phyloP scores from a whole-genome alignment of 2,113 vertebrate genomes.

The Lethenteron camtschaticum region DNA sequence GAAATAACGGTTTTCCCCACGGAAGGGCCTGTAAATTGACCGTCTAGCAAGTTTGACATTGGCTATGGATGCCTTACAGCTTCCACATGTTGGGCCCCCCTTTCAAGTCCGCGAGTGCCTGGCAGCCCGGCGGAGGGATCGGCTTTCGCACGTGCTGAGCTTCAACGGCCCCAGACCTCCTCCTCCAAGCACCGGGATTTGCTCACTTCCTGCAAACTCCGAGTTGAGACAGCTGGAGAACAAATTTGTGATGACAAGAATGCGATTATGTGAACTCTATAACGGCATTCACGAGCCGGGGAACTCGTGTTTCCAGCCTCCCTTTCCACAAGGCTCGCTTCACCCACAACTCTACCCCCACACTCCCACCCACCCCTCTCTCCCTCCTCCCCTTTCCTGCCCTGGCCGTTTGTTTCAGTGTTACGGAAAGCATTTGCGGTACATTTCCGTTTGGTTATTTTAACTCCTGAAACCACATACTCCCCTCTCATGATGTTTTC shows the following conservation, averaged over 20 bases:
- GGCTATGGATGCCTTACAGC: not conserved
- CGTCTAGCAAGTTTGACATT: conserved; percentile 4
- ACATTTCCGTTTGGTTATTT: too few species aligned
- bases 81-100: conserved; percentile 1
- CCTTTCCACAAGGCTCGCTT: not conserved
- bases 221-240: conserved; percentile 5
- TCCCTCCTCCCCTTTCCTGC: not conserved
- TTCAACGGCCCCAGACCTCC: too few species aligned
- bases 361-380: not conserved
- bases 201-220: conserved; percentile 1
- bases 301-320: not conserved
- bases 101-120: conserved; percentile 1
- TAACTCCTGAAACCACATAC: too few species aligned
- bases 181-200: not conserved
- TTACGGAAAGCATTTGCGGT: too few species aligned
- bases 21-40: conserved; percentile 6
- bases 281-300: not conserved
- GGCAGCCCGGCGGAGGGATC: not conserved
- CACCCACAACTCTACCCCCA: not conserved
- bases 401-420: not conserved
- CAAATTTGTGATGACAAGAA: conserved; percentile 6
- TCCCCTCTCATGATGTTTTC: too few species aligned
- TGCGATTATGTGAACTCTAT: conserved; percentile 4
- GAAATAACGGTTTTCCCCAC: not conserved
- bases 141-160: not conserved